These are phyloP conservation scores for Parambassis ranga DNA, from an alignment of 2,797 vertebrate species.

Conservation along the genomic window DNA sequence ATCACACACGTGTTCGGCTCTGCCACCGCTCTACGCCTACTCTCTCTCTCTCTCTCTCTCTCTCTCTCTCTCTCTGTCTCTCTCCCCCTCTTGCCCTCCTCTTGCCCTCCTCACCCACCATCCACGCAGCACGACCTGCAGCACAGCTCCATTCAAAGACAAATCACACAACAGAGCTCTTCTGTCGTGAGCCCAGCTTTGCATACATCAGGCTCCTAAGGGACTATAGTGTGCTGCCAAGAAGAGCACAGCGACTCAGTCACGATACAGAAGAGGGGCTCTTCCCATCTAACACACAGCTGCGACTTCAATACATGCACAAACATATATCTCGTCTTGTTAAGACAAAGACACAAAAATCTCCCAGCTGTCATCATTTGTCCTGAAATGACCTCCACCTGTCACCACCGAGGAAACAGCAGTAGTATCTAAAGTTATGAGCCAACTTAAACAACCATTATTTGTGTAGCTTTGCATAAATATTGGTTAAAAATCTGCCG, in stretches of 20 bases:
- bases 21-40: not conserved
- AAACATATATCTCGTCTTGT: too few species aligned
- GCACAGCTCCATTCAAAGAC: slow-evolving; percentile 45
- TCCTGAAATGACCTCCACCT: too few species aligned
- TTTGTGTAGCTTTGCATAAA: too few species aligned
- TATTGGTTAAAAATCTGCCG: too few species aligned
- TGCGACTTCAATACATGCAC: too few species aligned
- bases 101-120: not conserved
- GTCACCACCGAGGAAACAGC: too few species aligned
- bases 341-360: too few species aligned
- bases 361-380: too few species aligned
- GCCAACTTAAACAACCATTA: too few species aligned
- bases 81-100: not conserved
- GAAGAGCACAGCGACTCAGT: slow-evolving; percentile 32
- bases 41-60: not conserved
- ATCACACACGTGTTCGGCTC: slow-evolving; percentile 31
- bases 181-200: slow-evolving; percentile 64
- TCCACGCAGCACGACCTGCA: slow-evolving; percentile 29
- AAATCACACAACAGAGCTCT: slow-evolving; percentile 43
- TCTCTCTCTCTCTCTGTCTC: not conserved
- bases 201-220: slow-evolving; percentile 62
- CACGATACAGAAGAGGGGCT: slow-evolving; percentile 34
- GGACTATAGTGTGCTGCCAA: slow-evolving; percentile 16
- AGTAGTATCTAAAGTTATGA: too few species aligned
- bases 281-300: not conserved